A percentile compares a stretch with the other conserved stretches of the same genome.
Conservation (phyloP, 2,113 vertebrate species). For the Phasianus colchicus region DNA sequence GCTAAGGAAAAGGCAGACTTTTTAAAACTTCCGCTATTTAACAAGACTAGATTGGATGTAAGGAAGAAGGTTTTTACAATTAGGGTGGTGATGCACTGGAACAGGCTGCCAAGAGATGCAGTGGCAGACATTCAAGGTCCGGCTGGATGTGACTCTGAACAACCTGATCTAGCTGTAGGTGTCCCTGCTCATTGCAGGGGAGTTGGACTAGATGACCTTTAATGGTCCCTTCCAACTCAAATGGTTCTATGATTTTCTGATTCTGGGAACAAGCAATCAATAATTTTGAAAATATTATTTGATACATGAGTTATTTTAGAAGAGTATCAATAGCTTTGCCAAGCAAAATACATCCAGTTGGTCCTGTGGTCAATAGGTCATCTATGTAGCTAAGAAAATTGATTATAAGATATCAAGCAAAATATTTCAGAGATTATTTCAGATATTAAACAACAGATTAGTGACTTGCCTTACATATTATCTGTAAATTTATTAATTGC, state of each 20-base stretch:
- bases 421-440: conserved; percentile 16
- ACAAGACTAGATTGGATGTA: no score
- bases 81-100: no score
- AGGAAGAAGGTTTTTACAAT: no score
- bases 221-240: no score
- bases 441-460: not conserved
- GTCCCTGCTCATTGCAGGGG: no score
- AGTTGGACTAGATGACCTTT: no score
- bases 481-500: conserved; percentile 18
- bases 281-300: not conserved
- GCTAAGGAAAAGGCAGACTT: not conserved
- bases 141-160: no score
- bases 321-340: not conserved
- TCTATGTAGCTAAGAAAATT: not conserved
- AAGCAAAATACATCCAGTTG: not conserved
- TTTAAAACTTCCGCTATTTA: not conserved
- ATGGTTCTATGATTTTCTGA: no score
- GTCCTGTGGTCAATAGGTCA: not conserved
- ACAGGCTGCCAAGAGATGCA: no score
- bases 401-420: not conserved
- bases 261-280: not conserved
- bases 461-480: not conserved
- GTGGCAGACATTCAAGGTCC: no score
- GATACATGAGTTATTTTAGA: not conserved
- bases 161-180: no score